Percentiles rank a stretch among this genome's conserved stretches.
phyloP scores from a whole-genome alignment of 2,797 vertebrate species.

The Tragelaphus oryx region DNA sequence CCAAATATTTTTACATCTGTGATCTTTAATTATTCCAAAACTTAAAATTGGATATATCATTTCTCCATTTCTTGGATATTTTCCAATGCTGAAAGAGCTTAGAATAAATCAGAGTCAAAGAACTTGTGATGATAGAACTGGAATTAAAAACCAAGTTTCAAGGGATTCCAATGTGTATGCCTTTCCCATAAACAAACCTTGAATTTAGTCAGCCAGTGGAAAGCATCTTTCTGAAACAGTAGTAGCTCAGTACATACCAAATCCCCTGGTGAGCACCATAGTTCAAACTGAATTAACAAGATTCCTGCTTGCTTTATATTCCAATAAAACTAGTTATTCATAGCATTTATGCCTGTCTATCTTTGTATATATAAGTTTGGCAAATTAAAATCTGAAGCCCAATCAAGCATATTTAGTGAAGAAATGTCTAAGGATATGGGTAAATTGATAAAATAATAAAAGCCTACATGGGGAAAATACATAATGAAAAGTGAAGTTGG shows the following conservation, averaged over 20 bases:
- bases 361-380: neutral
- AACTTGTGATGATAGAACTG: neutral
- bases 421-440: neutral
- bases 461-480: neutral
- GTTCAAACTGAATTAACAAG: neutral
- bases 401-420: neutral
- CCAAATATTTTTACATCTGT: neutral
- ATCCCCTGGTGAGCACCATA: neutral
- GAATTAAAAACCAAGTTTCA: neutral
- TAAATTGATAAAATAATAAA: constrained; percentile 14
- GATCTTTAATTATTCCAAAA: neutral
- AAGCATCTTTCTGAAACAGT: neutral
- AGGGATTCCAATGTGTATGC: neutral
- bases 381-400: neutral
- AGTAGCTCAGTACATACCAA: neutral
- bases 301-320: neutral
- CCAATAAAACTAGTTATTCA: neutral
- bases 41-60: neutral
- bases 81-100: neutral
- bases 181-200: neutral
- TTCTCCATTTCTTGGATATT: neutral
- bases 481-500: neutral
- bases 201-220: neutral
- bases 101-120: neutral
- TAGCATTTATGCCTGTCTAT: neutral